These are phyloP conservation scores for Hirundo rustica DNA, from an alignment of 2,797 vertebrate genomes.

Conservation along the genomic window DNA sequence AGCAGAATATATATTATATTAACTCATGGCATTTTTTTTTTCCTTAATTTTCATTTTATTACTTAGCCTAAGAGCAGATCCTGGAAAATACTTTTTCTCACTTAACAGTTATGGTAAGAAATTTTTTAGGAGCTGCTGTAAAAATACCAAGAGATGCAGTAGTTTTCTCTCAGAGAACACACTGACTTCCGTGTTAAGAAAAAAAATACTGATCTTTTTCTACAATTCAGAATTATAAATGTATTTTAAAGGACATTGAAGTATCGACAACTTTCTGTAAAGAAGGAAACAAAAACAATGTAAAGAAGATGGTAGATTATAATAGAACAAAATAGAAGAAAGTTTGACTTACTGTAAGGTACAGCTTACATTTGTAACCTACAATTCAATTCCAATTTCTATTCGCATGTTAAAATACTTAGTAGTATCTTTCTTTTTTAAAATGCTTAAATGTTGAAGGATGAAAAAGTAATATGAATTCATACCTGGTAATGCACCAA, in stretches of 20 bases:
- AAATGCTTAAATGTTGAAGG: background rate
- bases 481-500: background rate
- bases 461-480: background rate
- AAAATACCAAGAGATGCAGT: background rate
- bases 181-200: background rate
- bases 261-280: background rate
- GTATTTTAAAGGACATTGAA: background rate
- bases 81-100: background rate
- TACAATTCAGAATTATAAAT: background rate
- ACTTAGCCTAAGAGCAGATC: background rate
- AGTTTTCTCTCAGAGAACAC: background rate
- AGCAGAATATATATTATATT: background rate
- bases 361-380: background rate
- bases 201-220: background rate
- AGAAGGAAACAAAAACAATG: background rate
- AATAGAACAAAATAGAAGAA: background rate
- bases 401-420: background rate
- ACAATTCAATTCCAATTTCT: background rate
- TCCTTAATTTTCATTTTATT: background rate
- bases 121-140: background rate
- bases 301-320: background rate
- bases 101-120: background rate
- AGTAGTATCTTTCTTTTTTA: background rate
- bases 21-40: background rate
- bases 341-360: background rate